Conservation (phyloP, 2,888 invertebrate genomes). For the Atherix ibis region DNA sequence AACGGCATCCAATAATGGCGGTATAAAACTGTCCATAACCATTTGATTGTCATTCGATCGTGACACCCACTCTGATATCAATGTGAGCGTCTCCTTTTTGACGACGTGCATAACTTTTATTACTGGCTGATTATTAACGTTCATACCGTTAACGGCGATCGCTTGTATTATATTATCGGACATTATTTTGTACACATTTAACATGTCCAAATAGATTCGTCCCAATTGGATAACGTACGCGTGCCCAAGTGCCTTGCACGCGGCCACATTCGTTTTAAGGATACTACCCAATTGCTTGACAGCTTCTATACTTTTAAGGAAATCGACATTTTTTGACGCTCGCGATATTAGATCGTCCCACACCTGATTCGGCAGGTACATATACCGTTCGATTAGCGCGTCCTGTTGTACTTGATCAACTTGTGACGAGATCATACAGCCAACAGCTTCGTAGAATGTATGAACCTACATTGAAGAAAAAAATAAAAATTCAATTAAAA, state of each 20-base stretch:
- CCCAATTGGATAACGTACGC: slow-evolving; percentile 91
- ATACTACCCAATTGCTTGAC: slow-evolving; percentile 96
- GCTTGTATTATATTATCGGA: slow-evolving; percentile 90
- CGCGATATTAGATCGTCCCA: slow-evolving; percentile 98
- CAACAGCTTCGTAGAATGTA: slow-evolving; percentile 98
- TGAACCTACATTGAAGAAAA: slow-evolving; percentile 37
- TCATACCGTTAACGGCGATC: slow-evolving; percentile 85
- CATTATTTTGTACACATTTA: slow-evolving; percentile 97
- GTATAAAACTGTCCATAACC: slow-evolving; percentile 95
- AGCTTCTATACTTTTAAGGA: slow-evolving; percentile 88
- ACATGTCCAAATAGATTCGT: slow-evolving; percentile 95
- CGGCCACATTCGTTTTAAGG: slow-evolving; percentile 95
- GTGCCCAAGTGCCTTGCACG: slow-evolving; percentile 96
- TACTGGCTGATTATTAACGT: slow-evolving; percentile 92
- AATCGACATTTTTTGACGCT: slow-evolving; percentile 92
- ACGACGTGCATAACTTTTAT: slow-evolving; percentile 98
- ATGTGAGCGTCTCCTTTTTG: slow-evolving; percentile 93
- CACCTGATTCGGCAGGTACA: slow-evolving; percentile 90
- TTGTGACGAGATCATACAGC: slow-evolving; percentile 97
- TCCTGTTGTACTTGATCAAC: slow-evolving; percentile 83
- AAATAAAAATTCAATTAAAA: background rate
- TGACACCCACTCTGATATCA: slow-evolving; percentile 94
- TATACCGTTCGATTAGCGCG: slow-evolving; percentile 89
- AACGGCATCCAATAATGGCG: slow-evolving; percentile 91
- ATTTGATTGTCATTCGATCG: slow-evolving; percentile 78